Conservation (phyloP, 2,888 invertebrate species). For the Tetramorium bicarinatum region DNA sequence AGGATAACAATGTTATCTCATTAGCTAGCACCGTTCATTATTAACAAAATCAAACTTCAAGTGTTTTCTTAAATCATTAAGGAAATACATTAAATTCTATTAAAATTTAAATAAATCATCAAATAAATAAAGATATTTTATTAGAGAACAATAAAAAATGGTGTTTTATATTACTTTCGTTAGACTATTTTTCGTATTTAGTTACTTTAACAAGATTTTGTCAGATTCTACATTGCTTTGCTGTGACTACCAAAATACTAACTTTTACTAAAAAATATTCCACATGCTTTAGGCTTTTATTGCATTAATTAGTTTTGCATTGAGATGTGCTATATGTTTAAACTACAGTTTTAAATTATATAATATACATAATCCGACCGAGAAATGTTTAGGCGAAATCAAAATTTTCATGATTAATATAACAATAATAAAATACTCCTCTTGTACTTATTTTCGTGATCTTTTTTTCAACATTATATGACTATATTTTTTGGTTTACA, state of each 20-base stretch:
- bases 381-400: constrained; percentile 34
- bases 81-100: constrained; percentile 21
- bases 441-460: constrained; percentile 36
- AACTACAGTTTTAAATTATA: constrained; percentile 36
- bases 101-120: constrained; percentile 20
- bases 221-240: constrained; percentile 26
- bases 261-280: constrained; percentile 62
- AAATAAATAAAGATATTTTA: constrained; percentile 19
- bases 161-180: constrained; percentile 48
- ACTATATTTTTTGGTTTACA: constrained; percentile 66
- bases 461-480: constrained; percentile 34
- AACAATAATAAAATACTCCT: too few species aligned
- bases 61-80: constrained; percentile 4
- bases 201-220: constrained; percentile 3
- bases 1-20: constrained; percentile 47
- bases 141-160: constrained; percentile 33
- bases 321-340: constrained; percentile 35
- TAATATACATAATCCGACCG: constrained; percentile 32
- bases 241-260: constrained; percentile 47
- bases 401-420: neutral
- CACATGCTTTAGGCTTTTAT: constrained; percentile 55
- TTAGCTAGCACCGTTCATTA: constrained; percentile 62
- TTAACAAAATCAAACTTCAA: constrained; percentile 44
- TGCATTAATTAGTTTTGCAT: constrained; percentile 56
- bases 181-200: constrained; percentile 32